Evolutionary conservation across 2,113 vertebrate species (phyloP).

Genomic region (Bothrops jararaca): DNA sequence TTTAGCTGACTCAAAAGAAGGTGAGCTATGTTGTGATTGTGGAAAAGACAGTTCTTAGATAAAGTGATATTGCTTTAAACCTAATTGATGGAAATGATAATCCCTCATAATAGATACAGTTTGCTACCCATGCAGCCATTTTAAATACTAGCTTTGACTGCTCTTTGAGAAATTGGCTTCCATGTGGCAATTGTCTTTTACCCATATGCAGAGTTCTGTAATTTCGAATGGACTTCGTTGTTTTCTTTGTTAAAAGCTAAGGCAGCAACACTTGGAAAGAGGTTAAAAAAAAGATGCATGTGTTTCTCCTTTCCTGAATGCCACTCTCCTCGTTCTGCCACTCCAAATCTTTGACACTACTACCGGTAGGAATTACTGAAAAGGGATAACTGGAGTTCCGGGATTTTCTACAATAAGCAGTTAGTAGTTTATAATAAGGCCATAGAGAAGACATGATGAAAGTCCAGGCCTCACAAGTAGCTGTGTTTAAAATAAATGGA

Average conservation of each 20-base stretch:
- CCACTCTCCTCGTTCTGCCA: not conserved
- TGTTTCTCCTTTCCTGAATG: not conserved
- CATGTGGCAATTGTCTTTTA: not conserved
- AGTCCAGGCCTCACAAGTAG: not conserved
- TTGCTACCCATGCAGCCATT: not conserved
- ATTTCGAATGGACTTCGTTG: not conserved
- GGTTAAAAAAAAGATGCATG: not conserved
- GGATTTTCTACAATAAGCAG: not conserved
- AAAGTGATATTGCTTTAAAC: not conserved
- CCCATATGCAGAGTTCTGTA: not conserved
- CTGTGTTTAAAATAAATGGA: not conserved
- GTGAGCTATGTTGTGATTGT: not conserved
- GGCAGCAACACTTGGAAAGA: not conserved
- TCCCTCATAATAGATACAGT: not conserved
- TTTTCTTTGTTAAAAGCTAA: not conserved
- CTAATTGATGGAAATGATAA: not conserved
- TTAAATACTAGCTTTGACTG: not conserved
- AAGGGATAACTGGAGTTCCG: not conserved
- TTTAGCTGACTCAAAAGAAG: not conserved
- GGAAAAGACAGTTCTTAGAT: not conserved
- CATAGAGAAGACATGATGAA: not conserved
- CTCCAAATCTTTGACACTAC: not conserved
- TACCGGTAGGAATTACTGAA: not conserved
- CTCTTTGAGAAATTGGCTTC: not conserved
- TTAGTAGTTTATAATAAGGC: not conserved